phyloP scores from a whole-genome alignment of 2,888 invertebrate species.

The Congeria kusceri region DNA sequence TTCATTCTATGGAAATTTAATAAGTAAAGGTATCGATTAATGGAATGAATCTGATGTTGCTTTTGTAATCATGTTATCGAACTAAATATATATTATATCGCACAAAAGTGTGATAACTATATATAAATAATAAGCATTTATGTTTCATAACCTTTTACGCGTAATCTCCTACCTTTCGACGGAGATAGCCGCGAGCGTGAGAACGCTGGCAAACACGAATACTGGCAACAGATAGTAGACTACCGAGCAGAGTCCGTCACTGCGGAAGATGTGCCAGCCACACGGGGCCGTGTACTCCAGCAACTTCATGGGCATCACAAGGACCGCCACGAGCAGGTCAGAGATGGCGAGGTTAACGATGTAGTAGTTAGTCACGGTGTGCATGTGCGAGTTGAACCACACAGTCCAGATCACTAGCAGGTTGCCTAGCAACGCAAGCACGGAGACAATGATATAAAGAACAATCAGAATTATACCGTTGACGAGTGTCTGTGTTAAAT shows the following conservation, averaged over 20 bases:
- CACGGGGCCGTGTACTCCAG: constrained; percentile 85
- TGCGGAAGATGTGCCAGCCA: constrained; percentile 83
- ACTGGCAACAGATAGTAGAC: constrained; percentile 85
- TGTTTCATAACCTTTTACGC: no score
- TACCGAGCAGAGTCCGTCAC: constrained; percentile 84
- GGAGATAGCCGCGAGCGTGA: constrained; percentile 86
- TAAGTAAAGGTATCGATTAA: no score
- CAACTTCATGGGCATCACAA: constrained; percentile 86
- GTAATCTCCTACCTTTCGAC: constrained; percentile 85
- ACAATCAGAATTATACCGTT: constrained; percentile 73
- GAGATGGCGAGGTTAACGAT: constrained; percentile 86
- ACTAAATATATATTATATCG: no score
- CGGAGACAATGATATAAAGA: constrained; percentile 82
- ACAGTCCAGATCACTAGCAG: constrained; percentile 85
- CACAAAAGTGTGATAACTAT: no score
- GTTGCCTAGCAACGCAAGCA: constrained; percentile 85
- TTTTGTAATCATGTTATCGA: no score
- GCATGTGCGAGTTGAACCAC: constrained; percentile 85
- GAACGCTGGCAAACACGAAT: constrained; percentile 86
- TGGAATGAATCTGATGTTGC: no score
- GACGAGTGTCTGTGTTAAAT: no score
- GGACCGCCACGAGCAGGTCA: constrained; percentile 85
- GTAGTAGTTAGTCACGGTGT: constrained; percentile 86
- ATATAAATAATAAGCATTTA: no score
- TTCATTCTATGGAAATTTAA: no score